Percentiles rank a stretch among this genome's conserved stretches.
These are phyloP conservation scores for Koerneria pararmatus DNA, from an alignment of 2,888 invertebrate species.

Conservation along the genomic window DNA sequence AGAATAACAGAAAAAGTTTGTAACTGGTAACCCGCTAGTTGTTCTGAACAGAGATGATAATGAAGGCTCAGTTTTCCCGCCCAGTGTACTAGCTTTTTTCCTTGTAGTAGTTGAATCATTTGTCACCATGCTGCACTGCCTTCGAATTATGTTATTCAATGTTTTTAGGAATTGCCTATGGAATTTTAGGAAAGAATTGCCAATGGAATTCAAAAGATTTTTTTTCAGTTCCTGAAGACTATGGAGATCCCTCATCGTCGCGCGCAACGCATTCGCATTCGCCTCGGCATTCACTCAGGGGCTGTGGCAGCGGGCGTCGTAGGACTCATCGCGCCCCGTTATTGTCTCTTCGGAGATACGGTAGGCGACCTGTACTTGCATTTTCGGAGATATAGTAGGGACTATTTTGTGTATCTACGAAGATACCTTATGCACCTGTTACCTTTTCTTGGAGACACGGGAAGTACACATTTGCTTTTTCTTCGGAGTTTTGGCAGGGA, in stretches of 20 bases:
- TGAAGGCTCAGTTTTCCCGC: no score
- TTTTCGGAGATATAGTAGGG: not conserved
- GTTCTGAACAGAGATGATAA: no score
- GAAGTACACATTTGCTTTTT: slow-evolving; percentile 41
- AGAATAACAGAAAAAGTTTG: no score
- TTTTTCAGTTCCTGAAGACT: slow-evolving; percentile 19
- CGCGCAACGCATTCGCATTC: slow-evolving; percentile 41
- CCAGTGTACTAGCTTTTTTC: no score
- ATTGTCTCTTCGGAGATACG: slow-evolving; percentile 58
- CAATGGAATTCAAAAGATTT: not conserved
- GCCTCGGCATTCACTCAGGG: slow-evolving; percentile 55
- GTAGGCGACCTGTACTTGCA: slow-evolving; percentile 26
- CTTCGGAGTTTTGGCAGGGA: slow-evolving; percentile 43
- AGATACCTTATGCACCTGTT: not conserved
- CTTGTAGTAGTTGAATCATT: no score
- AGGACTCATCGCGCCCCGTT: slow-evolving; percentile 52
- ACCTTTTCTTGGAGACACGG: slow-evolving; percentile 40
- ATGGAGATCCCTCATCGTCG: slow-evolving; percentile 24
- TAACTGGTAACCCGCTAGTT: no score
- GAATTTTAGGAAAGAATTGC: no score
- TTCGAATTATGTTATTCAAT: no score
- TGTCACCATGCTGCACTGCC: no score
- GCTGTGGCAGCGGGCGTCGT: slow-evolving; percentile 57
- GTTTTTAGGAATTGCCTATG: no score
- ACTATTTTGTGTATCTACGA: not conserved